Evolutionary conservation across 2,113 vertebrate genomes (phyloP), one percentile per base, ranked within the genome.

Genomic region (Centrocercus urophasianus): DNA sequence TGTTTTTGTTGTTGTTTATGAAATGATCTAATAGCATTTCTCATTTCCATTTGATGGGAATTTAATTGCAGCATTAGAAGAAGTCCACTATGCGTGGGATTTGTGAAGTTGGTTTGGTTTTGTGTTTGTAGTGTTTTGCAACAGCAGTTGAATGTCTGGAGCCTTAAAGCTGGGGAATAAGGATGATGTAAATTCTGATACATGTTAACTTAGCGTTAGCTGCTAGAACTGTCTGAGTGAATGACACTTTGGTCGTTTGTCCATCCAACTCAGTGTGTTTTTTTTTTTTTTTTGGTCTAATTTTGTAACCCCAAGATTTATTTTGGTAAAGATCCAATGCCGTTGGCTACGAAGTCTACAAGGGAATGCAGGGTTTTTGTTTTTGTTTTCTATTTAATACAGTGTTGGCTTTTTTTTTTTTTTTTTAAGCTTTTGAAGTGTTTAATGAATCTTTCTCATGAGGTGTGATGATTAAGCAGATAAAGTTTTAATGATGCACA

Each of bases 161-260:
- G 22, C 27, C 56, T 83, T 45, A 1, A 61, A 84, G 20, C 30
- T 22, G 4, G 56, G n/a, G 16, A 45, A 8, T 43, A n/a, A 71
- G 28, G 52, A 32, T 77, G 27, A 30, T 83, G 21, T 42, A 59
- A 77, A 9, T 67, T 47, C 21, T 43, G 45, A 1, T 8, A 15
- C 1, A 0, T 81, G 61, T 27, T 52, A 57, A 24, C 11, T 38
- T 28, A 75, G 27, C 8, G 84, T 27, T 84, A 83, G 54, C n/a
- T 69, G 72, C 42, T 90, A 74, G 61, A 82, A 36, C 57, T 86
- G 64, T 64, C 19, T 2, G 18, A 61, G 67, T 66, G 40, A 76
- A 16, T 7, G 32, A 18, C 86, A n/a, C 0, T 0, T 6, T 50
- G 65, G 40, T 52, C 0, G 0, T 67, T 75, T 47, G 65, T 50